phyloP scores from a whole-genome alignment of 2,113 vertebrate genomes.

The Eupsittula cactorum region DNA sequence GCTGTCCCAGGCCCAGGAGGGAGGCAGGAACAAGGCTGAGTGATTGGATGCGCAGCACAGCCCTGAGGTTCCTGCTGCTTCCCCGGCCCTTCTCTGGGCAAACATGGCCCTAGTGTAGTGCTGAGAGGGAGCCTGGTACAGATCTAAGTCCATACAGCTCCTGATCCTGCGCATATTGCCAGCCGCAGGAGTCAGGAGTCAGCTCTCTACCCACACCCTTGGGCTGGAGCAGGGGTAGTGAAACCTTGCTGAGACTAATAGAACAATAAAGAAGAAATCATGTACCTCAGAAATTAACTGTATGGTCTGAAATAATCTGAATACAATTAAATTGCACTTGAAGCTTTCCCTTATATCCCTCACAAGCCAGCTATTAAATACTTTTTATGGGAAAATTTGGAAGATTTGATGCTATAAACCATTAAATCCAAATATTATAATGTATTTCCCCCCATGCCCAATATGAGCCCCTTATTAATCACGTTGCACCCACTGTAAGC shows the following conservation, averaged over 20 bases:
- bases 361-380: neutral
- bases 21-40: neutral
- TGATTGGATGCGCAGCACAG: neutral
- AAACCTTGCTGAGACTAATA: neutral
- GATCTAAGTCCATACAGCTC: neutral
- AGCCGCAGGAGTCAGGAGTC: neutral
- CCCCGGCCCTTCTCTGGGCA: fast-evolving
- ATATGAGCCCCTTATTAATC: neutral
- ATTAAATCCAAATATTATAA: neutral
- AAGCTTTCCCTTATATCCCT: neutral
- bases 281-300: neutral
- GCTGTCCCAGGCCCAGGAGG: neutral
- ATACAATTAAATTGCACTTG: neutral
- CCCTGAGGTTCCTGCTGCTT: neutral
- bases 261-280: neutral
- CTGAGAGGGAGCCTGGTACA: fast-evolving
- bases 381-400: neutral
- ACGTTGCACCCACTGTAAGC: neutral
- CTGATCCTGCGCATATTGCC: neutral
- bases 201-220: neutral
- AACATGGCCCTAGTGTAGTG: neutral
- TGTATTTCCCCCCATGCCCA: neutral
- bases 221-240: neutral
- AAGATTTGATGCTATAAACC: neutral
- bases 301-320: neutral